Evolutionary conservation across 2,797 vertebrate species (phyloP).

Genomic region (Crocidura indochinensis): DNA sequence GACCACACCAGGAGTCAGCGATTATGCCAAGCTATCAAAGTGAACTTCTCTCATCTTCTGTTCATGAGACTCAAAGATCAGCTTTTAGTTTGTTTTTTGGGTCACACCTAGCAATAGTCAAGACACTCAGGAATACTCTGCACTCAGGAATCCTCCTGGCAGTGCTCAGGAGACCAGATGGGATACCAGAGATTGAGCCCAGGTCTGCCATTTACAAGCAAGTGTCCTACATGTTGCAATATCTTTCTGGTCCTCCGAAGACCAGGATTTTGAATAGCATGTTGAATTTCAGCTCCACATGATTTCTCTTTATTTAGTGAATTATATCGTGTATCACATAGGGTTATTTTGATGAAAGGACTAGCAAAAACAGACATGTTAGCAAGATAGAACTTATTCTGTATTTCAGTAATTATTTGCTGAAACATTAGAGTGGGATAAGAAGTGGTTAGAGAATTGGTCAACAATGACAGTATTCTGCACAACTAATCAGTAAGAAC

Average conservation of each 20-base stretch:
- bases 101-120: too few species aligned
- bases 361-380: neutral
- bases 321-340: neutral
- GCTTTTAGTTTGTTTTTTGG: too few species aligned
- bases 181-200: too few species aligned
- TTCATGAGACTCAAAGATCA: neutral
- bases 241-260: too few species aligned
- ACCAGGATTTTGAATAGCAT: neutral
- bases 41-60: too few species aligned
- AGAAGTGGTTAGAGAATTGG: neutral
- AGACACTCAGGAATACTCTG: too few species aligned
- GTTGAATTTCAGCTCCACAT: neutral
- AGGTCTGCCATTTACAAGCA: too few species aligned
- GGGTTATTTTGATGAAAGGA: constrained; percentile 29
- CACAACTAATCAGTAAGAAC: neutral
- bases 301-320: neutral
- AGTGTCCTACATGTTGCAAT: too few species aligned
- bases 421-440: neutral
- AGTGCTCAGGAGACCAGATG: too few species aligned
- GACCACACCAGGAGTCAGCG: neutral
- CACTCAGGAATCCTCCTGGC: too few species aligned
- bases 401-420: neutral
- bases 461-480: neutral
- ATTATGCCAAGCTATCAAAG: neutral
- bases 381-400: neutral